These are phyloP conservation scores for Anastrepha obliqua DNA, from an alignment of 1,140 invertebrate species.

Conservation along the genomic window DNA sequence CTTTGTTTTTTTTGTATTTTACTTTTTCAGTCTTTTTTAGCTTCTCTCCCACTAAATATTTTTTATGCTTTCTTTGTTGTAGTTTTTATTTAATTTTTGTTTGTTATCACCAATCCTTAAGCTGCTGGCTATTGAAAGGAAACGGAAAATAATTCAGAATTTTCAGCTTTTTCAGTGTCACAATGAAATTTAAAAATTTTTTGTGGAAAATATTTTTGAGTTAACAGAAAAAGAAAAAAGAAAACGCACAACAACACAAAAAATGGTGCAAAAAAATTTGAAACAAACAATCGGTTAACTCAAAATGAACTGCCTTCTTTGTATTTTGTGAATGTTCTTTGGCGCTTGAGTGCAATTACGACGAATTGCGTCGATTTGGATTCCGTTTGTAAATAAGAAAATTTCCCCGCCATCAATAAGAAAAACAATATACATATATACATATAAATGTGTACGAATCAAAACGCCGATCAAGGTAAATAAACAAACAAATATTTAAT, in stretches of 20 bases:
- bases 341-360: neutral
- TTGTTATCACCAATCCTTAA: too few relatives aligned
- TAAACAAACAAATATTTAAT: neutral
- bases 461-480: neutral
- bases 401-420: too few relatives aligned
- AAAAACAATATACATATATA: too few relatives aligned
- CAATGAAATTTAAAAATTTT: neutral
- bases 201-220: neutral
- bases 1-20: conserved; percentile 13
- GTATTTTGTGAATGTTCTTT: neutral
- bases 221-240: neutral
- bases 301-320: neutral
- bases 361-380: neutral
- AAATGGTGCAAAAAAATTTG: too few relatives aligned
- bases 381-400: neutral
- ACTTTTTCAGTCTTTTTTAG: conserved; percentile 50
- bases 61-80: neutral
- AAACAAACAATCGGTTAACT: too few relatives aligned
- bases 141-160: neutral
- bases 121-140: neutral
- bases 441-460: neutral
- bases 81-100: neutral
- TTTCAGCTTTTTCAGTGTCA: neutral
- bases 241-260: neutral
- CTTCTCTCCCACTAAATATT: conserved; percentile 52